Conservation (phyloP, 2,113 vertebrate genomes). For the Herpetotheres cachinnans region DNA sequence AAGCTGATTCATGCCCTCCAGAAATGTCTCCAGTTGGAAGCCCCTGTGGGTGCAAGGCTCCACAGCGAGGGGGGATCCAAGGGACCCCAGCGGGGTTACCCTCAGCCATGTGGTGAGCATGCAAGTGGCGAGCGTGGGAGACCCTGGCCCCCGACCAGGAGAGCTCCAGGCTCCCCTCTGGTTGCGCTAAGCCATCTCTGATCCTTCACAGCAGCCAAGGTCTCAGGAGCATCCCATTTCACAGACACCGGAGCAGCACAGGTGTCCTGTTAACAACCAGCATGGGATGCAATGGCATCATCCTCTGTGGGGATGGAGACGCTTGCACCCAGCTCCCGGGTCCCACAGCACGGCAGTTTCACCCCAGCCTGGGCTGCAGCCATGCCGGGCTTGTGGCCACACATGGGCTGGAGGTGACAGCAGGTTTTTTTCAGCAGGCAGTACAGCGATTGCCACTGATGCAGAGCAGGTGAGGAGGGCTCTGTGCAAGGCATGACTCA, state of each 20-base stretch:
- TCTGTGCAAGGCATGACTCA: fast-evolving
- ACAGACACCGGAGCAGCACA: fast-evolving
- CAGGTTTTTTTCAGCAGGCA: neutral
- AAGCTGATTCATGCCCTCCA: constrained; percentile 80
- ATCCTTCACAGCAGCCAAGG: neutral
- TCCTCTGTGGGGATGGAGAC: neutral
- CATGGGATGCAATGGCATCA: neutral
- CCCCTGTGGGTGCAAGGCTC: neutral
- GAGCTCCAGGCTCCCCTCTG: neutral
- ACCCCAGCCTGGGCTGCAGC: neutral
- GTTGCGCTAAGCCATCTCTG: fast-evolving
- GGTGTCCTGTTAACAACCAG: neutral
- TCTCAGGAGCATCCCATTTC: neutral
- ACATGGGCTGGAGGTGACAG: fast-evolving
- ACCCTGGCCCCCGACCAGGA: neutral
- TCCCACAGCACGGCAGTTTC: neutral
- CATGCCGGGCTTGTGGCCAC: fast-evolving
- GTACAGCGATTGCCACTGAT: fast-evolving
- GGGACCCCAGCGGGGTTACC: neutral
- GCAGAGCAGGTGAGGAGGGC: neutral
- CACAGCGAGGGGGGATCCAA: neutral
- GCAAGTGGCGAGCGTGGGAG: neutral
- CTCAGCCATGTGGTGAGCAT: fast-evolving
- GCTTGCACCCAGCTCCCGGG: fast-evolving
- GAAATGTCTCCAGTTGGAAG: constrained; percentile 66